Evolutionary conservation across 2,888 invertebrate species (phyloP).

Genomic region (Melanargia galathea): DNA sequence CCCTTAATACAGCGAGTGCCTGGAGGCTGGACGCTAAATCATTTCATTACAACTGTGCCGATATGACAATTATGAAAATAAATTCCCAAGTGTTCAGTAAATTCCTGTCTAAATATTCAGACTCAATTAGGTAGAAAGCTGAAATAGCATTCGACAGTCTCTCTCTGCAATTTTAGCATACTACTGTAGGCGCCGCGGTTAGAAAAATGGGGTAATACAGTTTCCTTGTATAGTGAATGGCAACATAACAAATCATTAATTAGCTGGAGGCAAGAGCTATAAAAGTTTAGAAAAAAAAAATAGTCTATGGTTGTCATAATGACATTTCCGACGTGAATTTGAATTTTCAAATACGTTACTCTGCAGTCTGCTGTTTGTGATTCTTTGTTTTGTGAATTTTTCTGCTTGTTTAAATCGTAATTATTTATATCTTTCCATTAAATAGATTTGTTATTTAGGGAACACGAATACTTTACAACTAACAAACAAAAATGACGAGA

Average conservation of each 20-base stretch:
- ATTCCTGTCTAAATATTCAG: conserved; percentile 1
- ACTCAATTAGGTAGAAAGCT: not conserved
- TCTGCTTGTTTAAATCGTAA: too few species aligned
- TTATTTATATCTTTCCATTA: too few species aligned
- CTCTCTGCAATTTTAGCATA: too few species aligned
- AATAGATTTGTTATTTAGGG: not conserved
- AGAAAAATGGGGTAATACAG: too few species aligned
- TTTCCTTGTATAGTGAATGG: too few species aligned
- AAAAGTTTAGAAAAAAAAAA: not conserved
- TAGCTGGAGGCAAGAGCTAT: too few species aligned
- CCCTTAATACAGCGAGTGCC: too few species aligned
- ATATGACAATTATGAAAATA: not conserved
- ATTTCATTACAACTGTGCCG: too few species aligned
- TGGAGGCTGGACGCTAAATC: not conserved
- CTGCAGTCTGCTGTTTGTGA: conserved; percentile 52
- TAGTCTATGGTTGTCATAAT: conserved; percentile 2
- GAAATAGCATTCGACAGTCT: not conserved
- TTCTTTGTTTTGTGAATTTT: conserved; percentile 36
- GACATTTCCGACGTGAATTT: conserved; percentile 43
- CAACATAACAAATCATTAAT: too few species aligned
- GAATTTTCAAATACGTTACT: conserved; percentile 65
- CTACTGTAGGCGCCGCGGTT: too few species aligned
- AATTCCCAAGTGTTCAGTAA: not conserved
- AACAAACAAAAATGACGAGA: conserved; percentile 82
- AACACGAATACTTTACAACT: not conserved